Base-by-base conservation (phyloP, 2,797 vertebrate genomes). In the Lagocephalus sceleratus region DNA sequence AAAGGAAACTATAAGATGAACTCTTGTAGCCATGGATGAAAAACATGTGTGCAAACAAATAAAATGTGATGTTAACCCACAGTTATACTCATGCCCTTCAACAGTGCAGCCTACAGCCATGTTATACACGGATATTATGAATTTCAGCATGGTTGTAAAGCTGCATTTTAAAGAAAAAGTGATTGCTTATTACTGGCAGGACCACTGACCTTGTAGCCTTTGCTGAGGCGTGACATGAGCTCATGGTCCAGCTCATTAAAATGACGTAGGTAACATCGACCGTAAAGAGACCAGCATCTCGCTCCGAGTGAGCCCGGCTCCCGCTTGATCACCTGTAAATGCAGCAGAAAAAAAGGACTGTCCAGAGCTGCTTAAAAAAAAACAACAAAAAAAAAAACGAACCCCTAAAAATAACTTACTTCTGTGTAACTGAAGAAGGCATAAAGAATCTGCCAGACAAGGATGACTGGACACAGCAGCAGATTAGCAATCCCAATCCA, bases 401-500 rank as follows among this genome's bases (percentile, higher is more conserved):
- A 19, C 20, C 6, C 25, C 6, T 22, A 12, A 15, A 6, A 48
- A 48, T 2, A 5, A 22, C 38, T 42, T 54, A 90, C 88, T 89
- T 99, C 97, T 0, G 96, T 96, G 29, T 99, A 98, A 87, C 97
- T 98, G 81, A 99, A 99, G 88, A 99, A 99, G 41, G 97, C 97
- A 0, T 99, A 97, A 42, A 99, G 95, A 74, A 99, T 97, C 88
- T 99, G 97, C 97, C 97, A 99, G 77, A 99, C 94, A 56, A 99
- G 91, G 74, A 99, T 95, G 55, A 99, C 93, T 0, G 97, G 97
- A 66, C 97, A 99, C 47, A 99, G 88, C 19, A 98, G 89, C 71
- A 99, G 93, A 85, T 99, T 99, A 62, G 97, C 95, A 1, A 99
- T 88, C 64, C 97, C 97, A 5, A 99, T 98, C 96, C 95, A 98